These are phyloP conservation scores for Montipora capricornis DNA, from an alignment of 64 coral and sea anemone genomes.

Conservation along the genomic window DNA sequence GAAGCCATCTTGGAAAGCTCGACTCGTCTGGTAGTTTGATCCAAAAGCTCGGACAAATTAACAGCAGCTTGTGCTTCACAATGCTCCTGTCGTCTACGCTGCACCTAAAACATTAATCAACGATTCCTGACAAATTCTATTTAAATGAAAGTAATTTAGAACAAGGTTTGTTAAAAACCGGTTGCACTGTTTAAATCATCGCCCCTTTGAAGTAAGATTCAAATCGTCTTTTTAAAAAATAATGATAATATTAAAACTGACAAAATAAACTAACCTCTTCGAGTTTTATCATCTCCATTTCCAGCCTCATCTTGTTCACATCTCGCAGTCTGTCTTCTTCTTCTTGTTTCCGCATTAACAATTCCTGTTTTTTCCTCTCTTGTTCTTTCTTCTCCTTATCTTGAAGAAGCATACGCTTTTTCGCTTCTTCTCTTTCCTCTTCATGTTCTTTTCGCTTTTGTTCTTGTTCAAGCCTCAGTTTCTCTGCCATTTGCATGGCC, in stretches of 20 bases:
- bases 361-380: not conserved
- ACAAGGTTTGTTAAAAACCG: too few species aligned
- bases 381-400: constrained; percentile 36
- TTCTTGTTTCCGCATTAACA: constrained; percentile 28
- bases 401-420: not conserved
- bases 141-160: too few species aligned
- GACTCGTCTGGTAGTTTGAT: constrained; percentile 1
- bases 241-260: too few species aligned
- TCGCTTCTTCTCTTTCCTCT: constrained; percentile 26
- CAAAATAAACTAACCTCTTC: not conserved
- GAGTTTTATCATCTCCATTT: constrained; percentile 12
- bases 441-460: constrained; percentile 33
- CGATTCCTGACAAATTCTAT: too few species aligned
- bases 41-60: constrained; percentile 2
- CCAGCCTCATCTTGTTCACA: not conserved
- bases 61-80: constrained; percentile 21
- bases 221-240: too few species aligned
- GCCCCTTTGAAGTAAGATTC: too few species aligned
- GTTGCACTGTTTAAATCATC: too few species aligned
- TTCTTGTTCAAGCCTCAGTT: constrained; percentile 27
- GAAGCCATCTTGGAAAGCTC: constrained; percentile 5
- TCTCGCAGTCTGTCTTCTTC: constrained; percentile 28
- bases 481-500: constrained; percentile 26
- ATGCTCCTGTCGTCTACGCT: not conserved
- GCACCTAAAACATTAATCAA: not conserved